Evolutionary conservation across 2,797 vertebrate genomes (phyloP).

Genomic region (Sardinella longiceps): DNA sequence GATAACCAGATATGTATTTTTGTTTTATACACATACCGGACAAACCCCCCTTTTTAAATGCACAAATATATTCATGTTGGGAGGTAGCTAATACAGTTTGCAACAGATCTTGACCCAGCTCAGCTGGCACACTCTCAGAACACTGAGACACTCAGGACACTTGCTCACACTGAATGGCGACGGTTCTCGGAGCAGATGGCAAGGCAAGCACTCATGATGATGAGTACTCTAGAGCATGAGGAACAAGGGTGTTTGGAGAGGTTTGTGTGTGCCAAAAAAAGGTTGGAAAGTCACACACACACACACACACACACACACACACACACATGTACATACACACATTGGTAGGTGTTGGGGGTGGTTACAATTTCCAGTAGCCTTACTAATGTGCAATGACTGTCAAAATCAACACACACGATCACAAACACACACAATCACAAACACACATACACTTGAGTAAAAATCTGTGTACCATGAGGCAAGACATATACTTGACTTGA

Average conservation of each 20-base stretch:
- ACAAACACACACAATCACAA: not conserved
- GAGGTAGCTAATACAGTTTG: too few species aligned
- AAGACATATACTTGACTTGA: too few species aligned
- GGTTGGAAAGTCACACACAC: not conserved
- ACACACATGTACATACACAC: not conserved
- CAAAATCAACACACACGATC: not conserved
- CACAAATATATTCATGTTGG: too few species aligned
- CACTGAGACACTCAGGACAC: not conserved
- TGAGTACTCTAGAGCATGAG: too few species aligned
- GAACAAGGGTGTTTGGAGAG: not conserved
- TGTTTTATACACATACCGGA: too few species aligned
- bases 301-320: not conserved
- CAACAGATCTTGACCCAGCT: not conserved
- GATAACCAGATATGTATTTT: too few species aligned
- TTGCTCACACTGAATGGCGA: too few species aligned
- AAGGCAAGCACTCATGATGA: not conserved
- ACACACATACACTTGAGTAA: not conserved
- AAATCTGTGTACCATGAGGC: too few species aligned
- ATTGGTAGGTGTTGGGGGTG: not conserved
- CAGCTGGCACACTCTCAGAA: not conserved
- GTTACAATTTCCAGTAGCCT: not conserved
- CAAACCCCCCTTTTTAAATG: too few species aligned
- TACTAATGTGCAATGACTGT: too few species aligned
- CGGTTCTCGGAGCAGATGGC: not conserved
- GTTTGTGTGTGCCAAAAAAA: not conserved